These are phyloP conservation scores for Homarus americanus DNA, from an alignment of 1,140 invertebrate genomes.

Conservation along the genomic window DNA sequence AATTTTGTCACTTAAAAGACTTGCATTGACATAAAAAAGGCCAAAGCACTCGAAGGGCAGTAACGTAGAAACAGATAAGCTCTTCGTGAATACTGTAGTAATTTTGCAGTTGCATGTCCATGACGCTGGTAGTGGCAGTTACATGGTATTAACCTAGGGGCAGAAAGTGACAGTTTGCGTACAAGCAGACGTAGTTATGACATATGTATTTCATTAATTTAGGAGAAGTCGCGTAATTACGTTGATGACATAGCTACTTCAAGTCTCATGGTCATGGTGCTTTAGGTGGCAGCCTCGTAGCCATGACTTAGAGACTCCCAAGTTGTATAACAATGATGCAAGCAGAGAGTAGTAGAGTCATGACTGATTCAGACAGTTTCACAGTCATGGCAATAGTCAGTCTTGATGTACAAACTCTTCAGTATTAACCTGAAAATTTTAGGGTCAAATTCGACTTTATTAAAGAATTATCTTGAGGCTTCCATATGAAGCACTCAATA, in stretches of 20 bases:
- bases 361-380: not conserved
- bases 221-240: not conserved
- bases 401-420: constrained; percentile 61
- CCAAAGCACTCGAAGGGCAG: not conserved
- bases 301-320: not conserved
- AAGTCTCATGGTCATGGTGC: not conserved
- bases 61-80: not conserved
- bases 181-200: not conserved
- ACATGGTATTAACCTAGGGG: not conserved
- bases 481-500: not conserved
- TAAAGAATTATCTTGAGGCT: not conserved
- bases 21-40: not conserved
- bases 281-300: not conserved
- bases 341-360: not conserved
- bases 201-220: not conserved
- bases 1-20: too few species aligned
- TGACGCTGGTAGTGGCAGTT: not conserved
- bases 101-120: not conserved
- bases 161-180: not conserved
- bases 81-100: not conserved
- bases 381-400: constrained; percentile 29
- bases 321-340: not conserved
- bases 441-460: not conserved
- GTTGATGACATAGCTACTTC: not conserved
- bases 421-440: constrained; percentile 49